Evolutionary conservation across 2,797 vertebrate genomes (phyloP).

Genomic region (Astyanax mexicanus): DNA sequence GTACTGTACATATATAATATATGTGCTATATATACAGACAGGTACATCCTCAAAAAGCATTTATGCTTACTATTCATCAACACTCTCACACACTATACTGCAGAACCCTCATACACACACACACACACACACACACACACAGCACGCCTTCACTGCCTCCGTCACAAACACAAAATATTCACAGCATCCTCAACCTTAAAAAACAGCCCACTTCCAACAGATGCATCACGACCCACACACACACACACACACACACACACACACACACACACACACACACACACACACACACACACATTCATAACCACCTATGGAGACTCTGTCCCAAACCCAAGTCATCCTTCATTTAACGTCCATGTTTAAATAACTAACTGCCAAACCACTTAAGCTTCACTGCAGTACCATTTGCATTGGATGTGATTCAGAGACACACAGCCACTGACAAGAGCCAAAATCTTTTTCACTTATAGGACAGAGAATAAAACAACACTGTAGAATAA

Average conservation of each 20-base stretch:
- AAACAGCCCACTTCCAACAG: slow-evolving; percentile 37
- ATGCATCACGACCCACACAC: too few relatives aligned
- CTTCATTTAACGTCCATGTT: background rate
- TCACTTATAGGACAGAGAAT: too few relatives aligned
- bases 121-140: too few relatives aligned
- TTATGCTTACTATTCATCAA: too few relatives aligned
- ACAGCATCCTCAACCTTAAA: slow-evolving; percentile 45
- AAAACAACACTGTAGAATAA: too few relatives aligned
- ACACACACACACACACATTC: slow-evolving; percentile 3
- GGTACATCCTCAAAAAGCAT: too few relatives aligned
- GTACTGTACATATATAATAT: too few relatives aligned
- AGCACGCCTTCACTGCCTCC: background rate
- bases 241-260: slow-evolving; percentile 12
- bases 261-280: background rate
- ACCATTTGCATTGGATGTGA: background rate
- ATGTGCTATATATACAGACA: too few relatives aligned
- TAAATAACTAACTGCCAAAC: background rate
- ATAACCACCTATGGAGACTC: background rate
- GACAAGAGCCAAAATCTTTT: too few relatives aligned
- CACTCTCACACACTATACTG: too few relatives aligned
- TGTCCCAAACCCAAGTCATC: background rate
- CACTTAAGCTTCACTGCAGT: background rate
- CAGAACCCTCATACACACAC: too few relatives aligned
- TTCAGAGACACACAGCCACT: background rate
- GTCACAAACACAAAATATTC: slow-evolving; percentile 23